Percentiles rank a stretch among this genome's conserved stretches.
Evolutionary conservation across 2,888 invertebrate species (phyloP).

Genomic region (Lymantria monacha): DNA sequence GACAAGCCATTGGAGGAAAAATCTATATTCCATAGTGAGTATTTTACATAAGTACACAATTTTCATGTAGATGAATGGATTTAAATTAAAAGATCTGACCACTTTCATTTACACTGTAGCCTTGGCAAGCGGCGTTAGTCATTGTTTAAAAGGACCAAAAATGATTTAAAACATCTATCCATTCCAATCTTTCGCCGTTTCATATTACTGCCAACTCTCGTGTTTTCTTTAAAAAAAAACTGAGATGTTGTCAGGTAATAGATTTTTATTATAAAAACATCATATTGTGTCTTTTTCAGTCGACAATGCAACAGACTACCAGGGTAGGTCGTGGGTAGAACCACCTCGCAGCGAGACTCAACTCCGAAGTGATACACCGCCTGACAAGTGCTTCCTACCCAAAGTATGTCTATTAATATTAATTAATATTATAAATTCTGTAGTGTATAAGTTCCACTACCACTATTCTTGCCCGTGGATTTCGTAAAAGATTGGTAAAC

Average conservation of each 20-base stretch:
- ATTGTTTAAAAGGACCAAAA: no score
- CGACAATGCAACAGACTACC: constrained; percentile 96
- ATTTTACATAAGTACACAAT: not conserved
- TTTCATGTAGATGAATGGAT: no score
- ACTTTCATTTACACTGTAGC: no score
- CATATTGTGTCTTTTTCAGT: constrained; percentile 77
- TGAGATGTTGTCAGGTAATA: not conserved
- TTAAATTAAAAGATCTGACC: no score
- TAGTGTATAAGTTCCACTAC: not conserved
- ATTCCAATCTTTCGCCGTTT: no score
- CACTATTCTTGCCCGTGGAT: no score
- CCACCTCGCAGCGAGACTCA: constrained; percentile 90
- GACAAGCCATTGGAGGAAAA: constrained; percentile 98
- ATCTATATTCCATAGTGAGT: constrained; percentile 94
- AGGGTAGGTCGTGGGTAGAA: constrained; percentile 96
- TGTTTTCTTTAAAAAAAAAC: no score
- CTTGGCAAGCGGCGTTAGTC: no score
- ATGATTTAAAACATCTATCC: no score
- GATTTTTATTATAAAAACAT: not conserved
- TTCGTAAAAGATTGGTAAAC: no score
- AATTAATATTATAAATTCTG: not conserved
- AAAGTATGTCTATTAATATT: constrained; percentile 77
- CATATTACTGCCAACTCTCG: no score
- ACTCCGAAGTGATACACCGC: constrained; percentile 86
- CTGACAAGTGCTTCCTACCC: constrained; percentile 97